Evolutionary conservation across 23 tunicate species (phyloP), one percentile per base, ranked within the genome.

Genomic region (Pegea sp.): DNA sequence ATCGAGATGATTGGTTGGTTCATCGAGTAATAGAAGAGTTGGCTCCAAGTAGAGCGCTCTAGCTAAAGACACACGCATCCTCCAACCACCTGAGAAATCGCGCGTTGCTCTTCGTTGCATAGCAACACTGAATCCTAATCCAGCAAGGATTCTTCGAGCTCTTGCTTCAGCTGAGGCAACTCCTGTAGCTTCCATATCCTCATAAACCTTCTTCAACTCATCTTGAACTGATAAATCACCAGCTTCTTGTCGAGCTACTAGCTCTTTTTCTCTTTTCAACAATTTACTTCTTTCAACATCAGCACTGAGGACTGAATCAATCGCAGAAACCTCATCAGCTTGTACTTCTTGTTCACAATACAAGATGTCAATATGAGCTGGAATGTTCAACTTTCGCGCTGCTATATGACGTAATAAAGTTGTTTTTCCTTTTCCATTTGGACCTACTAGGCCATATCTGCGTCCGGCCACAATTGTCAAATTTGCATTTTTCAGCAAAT

Each of bases 81-180:
- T 69, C 99, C 99, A 91, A 20, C 99, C 99, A 22, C 99, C 99
- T 24, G 99, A 91, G 56, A 91, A 91, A 69, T 91, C 99, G 27
- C 70, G 93, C 3, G 81, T 71, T 1, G 89, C 76, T 18, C 88
- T 62, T 42, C 24, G 56, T 33, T 91, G 99, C 99, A 91, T 91
- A 3, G 76, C 54, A 20, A 25, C 44, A 48, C 93, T 91, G 61
- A 91, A 91, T 1, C 99, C 99, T 4, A 91, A 70, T 66, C 99
- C 99, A 32, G 99, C 84, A 5, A 91, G 60, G 26, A 91, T 91
- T 52, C 99, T 51, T 48, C 78, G 53, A 5, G 99, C 99, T 48
- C 99, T 44, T 1, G 93, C 48, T 54, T 91, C 99, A 4, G 99
- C 99, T 24, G 93, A 67, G 1, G 68, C 93, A 4, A 74, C 99